phyloP scores from a whole-genome alignment of 1,140 invertebrate species.

The Bombyx mandarina region DNA sequence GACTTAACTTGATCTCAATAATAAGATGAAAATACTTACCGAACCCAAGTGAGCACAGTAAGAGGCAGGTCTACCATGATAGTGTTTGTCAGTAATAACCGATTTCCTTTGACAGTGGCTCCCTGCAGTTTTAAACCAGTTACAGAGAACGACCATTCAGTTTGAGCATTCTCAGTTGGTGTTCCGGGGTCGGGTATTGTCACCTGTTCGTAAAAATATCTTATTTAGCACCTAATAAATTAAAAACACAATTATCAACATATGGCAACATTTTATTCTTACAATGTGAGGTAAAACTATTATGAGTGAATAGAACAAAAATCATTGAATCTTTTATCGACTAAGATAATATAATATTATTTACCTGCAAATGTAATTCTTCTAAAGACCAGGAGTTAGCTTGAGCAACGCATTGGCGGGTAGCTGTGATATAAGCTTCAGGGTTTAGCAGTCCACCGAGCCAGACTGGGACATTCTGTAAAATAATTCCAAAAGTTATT shows the following conservation, averaged over 20 bases:
- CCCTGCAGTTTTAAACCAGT: constrained; percentile 94
- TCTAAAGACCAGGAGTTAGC: constrained; percentile 94
- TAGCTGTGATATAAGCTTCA: constrained; percentile 99
- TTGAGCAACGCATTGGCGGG: constrained; percentile 96
- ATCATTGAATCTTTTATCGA: neutral
- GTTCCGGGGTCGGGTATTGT: constrained; percentile 75
- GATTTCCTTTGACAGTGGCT: constrained; percentile 92
- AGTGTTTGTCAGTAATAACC: constrained; percentile 90
- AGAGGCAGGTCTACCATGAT: constrained; percentile 95
- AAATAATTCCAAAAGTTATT: constrained; percentile 7
- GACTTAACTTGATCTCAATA: too few relatives aligned
- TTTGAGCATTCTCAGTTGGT: constrained; percentile 71
- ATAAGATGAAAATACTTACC: constrained; percentile 50
- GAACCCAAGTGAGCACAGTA: constrained; percentile 90
- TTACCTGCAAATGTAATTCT: constrained; percentile 93
- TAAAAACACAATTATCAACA: too few relatives aligned
- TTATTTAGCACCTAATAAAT: too few relatives aligned
- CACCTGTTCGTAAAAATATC: constrained; percentile 33
- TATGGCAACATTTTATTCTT: too few relatives aligned
- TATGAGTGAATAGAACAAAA: neutral
- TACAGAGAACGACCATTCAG: constrained; percentile 87
- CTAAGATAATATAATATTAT: neutral
- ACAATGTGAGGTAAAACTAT: too few relatives aligned
- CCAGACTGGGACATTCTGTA: constrained; percentile 93
- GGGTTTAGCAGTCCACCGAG: constrained; percentile 97